phyloP scores from a whole-genome alignment of 2,113 vertebrate species.

The Epinephelus cyanopodus region DNA sequence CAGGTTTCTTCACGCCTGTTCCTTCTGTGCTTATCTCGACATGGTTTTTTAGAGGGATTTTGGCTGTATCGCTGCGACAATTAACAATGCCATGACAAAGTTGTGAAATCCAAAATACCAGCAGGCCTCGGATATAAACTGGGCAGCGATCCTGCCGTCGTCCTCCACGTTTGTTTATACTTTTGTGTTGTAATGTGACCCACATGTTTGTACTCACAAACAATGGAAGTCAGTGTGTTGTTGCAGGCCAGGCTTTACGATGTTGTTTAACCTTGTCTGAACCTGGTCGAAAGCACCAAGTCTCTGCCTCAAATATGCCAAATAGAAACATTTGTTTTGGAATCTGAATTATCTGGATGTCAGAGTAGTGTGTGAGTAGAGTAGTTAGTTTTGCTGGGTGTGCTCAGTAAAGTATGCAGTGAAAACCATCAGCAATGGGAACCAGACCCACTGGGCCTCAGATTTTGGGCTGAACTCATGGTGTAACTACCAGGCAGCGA shows the following conservation, averaged over 20 bases:
- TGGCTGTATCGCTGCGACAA: neutral
- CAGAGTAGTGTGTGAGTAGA: neutral
- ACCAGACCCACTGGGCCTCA: constrained; percentile 32
- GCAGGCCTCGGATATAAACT: constrained; percentile 26
- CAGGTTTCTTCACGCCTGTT: neutral
- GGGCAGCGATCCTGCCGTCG: constrained; percentile 12
- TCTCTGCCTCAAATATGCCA: constrained; percentile 16
- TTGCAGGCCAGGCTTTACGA: constrained; percentile 1
- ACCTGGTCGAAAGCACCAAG: constrained; percentile 16
- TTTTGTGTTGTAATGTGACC: constrained; percentile 37
- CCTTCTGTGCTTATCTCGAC: neutral
- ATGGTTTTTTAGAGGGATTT: neutral
- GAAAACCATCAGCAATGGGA: constrained; percentile 56
- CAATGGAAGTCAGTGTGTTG: constrained; percentile 17
- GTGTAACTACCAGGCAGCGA: constrained; percentile 42
- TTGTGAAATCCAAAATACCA: constrained; percentile 37
- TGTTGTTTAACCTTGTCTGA: constrained; percentile 27
- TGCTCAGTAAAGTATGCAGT: constrained; percentile 44
- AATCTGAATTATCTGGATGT: constrained; percentile 16
- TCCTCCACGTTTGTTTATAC: constrained; percentile 42
- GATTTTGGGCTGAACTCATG: constrained; percentile 29
- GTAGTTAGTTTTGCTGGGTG: neutral
- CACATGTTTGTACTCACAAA: constrained; percentile 44
- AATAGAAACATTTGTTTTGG: constrained; percentile 27
- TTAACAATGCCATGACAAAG: constrained; percentile 11